phyloP scores from a whole-genome alignment of 2,113 vertebrate species.

The Cygnus buccinator region DNA sequence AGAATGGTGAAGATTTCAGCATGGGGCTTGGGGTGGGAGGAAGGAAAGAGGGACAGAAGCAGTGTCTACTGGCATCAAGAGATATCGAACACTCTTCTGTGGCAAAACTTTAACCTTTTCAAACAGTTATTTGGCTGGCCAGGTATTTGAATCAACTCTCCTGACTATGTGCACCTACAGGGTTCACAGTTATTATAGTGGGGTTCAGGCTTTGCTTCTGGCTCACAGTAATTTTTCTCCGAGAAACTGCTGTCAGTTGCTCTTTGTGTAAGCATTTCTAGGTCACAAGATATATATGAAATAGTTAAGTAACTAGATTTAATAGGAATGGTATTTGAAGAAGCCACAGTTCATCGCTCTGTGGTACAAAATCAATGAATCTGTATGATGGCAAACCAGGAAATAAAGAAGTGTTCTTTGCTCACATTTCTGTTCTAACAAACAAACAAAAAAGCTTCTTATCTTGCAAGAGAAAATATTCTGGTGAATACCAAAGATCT shows the following conservation, averaged over 20 bases:
- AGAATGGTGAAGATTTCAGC: neutral
- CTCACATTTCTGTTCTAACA: constrained; percentile 7
- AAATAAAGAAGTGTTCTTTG: neutral
- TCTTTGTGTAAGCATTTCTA: neutral
- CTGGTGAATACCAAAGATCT: neutral
- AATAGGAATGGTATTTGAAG: neutral
- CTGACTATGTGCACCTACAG: neutral
- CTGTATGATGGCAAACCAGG: neutral
- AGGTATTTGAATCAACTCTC: neutral
- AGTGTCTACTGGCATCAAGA: neutral
- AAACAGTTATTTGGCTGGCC: neutral
- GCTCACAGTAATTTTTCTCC: neutral
- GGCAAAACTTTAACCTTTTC: neutral
- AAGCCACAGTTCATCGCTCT: neutral
- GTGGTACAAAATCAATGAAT: neutral
- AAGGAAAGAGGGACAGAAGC: neutral
- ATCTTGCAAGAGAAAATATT: constrained; percentile 11
- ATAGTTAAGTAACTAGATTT: neutral
- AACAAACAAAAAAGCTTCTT: neutral
- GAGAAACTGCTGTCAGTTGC: neutral
- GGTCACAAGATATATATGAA: neutral
- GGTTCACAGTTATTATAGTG: neutral
- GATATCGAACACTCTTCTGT: neutral
- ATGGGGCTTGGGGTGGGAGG: rapidly evolving
- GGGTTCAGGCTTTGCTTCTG: neutral